These are phyloP conservation scores for Mionectes macconnelli DNA, from an alignment of 2,113 vertebrate genomes.

Conservation along the genomic window DNA sequence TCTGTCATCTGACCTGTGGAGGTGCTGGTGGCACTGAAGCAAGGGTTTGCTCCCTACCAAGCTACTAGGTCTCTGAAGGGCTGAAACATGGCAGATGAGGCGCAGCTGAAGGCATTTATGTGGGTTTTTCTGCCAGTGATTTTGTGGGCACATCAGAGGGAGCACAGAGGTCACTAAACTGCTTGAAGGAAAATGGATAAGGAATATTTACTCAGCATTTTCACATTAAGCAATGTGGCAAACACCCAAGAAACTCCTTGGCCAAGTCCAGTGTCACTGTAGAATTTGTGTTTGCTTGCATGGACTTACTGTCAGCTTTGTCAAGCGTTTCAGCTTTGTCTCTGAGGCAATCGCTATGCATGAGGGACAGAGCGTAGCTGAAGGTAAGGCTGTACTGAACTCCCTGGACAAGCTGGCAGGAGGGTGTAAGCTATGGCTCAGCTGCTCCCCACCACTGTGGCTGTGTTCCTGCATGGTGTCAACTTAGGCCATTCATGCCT, in stretches of 20 bases:
- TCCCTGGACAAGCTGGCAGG: background rate
- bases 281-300: background rate
- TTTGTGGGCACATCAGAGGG: background rate
- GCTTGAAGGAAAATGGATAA: background rate
- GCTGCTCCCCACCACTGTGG: accelerated
- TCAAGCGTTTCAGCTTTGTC: background rate
- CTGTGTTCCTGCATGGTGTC: background rate
- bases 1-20: background rate
- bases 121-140: background rate
- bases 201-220: background rate
- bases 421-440: accelerated
- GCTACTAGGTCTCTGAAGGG: background rate
- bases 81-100: background rate
- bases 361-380: background rate
- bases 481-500: background rate
- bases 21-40: accelerated
- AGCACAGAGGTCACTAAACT: background rate
- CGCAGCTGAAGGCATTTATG: background rate
- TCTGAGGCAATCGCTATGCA: accelerated
- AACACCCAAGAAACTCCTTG: background rate
- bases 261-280: background rate
- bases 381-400: background rate
- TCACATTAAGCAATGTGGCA: background rate
- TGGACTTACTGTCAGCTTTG: background rate
- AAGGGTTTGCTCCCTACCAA: background rate